These are phyloP conservation scores for Lepus americanus DNA, from an alignment of 2,113 vertebrate species.

Conservation along the genomic window DNA sequence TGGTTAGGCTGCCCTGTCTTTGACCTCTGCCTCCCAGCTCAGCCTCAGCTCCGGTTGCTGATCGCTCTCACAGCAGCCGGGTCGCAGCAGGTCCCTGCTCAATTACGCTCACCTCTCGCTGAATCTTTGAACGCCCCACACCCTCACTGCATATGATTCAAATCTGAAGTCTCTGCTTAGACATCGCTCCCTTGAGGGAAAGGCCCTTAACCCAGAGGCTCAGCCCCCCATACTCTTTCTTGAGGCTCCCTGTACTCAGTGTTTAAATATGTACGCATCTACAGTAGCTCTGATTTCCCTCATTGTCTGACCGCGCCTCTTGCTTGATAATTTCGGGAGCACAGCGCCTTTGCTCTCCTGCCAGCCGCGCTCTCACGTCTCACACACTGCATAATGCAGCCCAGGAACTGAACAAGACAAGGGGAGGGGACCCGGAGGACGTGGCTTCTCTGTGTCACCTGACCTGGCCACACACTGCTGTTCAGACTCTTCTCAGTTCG, in stretches of 20 bases:
- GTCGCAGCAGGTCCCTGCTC: background rate
- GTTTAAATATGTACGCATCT: background rate
- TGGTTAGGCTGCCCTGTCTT: background rate
- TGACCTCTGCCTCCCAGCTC: background rate
- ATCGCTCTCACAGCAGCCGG: background rate
- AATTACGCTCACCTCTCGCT: background rate
- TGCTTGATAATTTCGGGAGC: background rate
- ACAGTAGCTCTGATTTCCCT: background rate
- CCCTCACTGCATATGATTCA: background rate
- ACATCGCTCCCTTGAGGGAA: background rate
- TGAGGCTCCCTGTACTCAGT: background rate
- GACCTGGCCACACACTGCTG: background rate
- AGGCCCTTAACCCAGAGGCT: accelerated
- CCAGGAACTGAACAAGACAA: background rate
- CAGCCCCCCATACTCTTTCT: background rate
- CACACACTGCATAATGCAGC: background rate
- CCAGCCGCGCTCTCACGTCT: background rate
- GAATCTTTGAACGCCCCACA: background rate
- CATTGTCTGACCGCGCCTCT: background rate
- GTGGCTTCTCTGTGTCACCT: constrained; percentile 47
- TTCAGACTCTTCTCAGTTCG: constrained; percentile 29
- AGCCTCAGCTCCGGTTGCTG: background rate
- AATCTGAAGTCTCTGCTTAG: background rate
- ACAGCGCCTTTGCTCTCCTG: background rate
- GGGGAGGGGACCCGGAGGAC: background rate